Evolutionary conservation across 2,113 vertebrate genomes (phyloP).

Genomic region (Eudyptes chrysolophus): DNA sequence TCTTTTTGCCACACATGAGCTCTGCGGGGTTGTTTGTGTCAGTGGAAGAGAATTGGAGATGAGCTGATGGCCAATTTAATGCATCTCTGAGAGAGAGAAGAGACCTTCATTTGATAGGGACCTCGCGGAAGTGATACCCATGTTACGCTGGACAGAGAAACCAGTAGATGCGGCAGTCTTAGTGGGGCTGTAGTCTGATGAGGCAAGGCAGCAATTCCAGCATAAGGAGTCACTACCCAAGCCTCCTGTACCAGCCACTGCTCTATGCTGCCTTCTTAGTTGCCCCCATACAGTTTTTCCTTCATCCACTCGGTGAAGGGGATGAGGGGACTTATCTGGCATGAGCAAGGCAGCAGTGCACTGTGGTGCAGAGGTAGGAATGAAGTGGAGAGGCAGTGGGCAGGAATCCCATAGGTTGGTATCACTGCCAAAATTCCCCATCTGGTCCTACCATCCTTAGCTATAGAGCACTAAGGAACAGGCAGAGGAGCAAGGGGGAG

Average conservation of each 20-base stretch:
- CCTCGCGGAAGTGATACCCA: not conserved
- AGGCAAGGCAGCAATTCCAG: not conserved
- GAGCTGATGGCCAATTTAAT: not conserved
- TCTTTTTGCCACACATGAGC: not conserved
- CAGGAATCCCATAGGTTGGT: not conserved
- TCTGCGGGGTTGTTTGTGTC: not conserved
- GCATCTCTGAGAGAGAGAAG: not conserved
- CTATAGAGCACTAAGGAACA: conserved; percentile 13
- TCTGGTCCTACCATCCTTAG: not conserved
- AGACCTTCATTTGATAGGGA: not conserved
- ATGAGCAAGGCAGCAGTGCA: not conserved
- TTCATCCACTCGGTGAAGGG: not conserved
- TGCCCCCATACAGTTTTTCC: not conserved
- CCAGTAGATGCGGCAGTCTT: not conserved
- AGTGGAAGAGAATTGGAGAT: not conserved
- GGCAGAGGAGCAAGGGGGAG: not conserved
- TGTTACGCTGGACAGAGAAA: not conserved
- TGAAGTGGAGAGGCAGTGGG: not conserved
- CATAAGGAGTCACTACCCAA: not conserved
- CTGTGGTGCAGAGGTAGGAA: conserved; percentile 15
- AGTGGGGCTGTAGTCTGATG: not conserved
- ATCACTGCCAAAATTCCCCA: not conserved
- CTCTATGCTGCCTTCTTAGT: not conserved
- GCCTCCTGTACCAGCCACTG: not conserved
- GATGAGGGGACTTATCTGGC: not conserved